These are phyloP conservation scores for Brachylomia viminalis DNA, from an alignment of 2,888 invertebrate species.

Conservation along the genomic window DNA sequence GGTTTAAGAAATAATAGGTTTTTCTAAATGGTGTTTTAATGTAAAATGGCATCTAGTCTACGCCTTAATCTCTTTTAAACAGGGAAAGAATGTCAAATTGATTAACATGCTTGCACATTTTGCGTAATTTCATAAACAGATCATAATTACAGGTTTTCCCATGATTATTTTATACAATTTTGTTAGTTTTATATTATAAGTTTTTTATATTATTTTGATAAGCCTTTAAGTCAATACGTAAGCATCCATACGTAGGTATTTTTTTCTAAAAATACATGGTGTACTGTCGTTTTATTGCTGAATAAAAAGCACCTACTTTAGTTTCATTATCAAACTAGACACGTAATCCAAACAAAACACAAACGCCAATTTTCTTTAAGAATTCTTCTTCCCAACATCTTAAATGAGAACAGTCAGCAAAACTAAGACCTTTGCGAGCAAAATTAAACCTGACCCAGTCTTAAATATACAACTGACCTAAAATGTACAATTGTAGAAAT, in stretches of 20 bases:
- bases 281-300: neutral
- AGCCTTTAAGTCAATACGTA: too few relatives aligned
- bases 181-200: neutral
- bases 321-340: neutral
- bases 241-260: neutral
- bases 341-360: neutral
- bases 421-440: conserved; percentile 13
- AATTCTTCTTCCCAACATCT: neutral
- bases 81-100: neutral
- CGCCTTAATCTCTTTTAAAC: neutral
- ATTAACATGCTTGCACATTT: neutral
- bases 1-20: neutral
- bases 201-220: too few relatives aligned
- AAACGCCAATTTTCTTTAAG: neutral
- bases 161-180: neutral
- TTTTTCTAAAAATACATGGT: neutral
- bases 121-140: neutral
- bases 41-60: neutral
- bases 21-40: neutral
- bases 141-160: neutral
- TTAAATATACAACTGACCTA: conserved; percentile 55
- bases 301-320: neutral
- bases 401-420: conserved; percentile 20
- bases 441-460: conserved; percentile 22
- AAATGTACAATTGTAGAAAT: conserved; percentile 45